Base-by-base conservation (phyloP, 2,797 vertebrate species). In the Alfaro cultratus region DNA sequence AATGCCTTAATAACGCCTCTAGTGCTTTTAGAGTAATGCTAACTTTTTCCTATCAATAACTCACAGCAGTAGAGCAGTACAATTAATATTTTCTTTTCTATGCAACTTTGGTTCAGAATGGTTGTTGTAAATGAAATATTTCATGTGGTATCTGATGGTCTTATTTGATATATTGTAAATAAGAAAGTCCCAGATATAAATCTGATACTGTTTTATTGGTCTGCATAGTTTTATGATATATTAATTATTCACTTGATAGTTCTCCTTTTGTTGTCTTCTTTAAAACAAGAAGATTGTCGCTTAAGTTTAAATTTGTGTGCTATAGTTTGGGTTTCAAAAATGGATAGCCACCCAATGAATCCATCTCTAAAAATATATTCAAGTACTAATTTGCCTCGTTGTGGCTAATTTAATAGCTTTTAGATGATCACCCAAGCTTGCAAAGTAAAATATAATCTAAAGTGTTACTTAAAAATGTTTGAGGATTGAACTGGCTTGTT, bases 41-140 rank as follows among this genome's bases (percentile, higher is more conserved):
- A 23, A 11, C 36, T 26, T 80, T 75, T 70, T 79, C 11, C 70
- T 53, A 60, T 36, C 75, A 80, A 51, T 91, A 90, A 88, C 83
- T 73, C 73, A 36, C 81, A 75, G 76, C 57, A 49, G 47, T 29
- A 81, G 76, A 31, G 23, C 39, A 74, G 47, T 68, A 71, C 21
- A 57, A 82, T 74, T 84, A 73, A 83, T 83, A 77, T 73, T 49
- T 76, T 73, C 53, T 73, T n/a, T 57, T 46, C 75, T 85, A 80
- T 81, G 83, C n/a, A 41, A 57, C 49, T 51, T 51, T 26, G 51
- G 64, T 39, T 74, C 55, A 76, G 72, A 80, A 26, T 80, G 77
- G 16, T 46, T 29, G 49, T 70, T 29, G 49, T 70, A 71, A 77
- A 36, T 75, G 29, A 36, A 39, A 46, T 46, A 23, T 18, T 45